These are phyloP conservation scores for Drosophila burlai DNA, from an alignment of 1,140 invertebrate species.

Conservation along the genomic window DNA sequence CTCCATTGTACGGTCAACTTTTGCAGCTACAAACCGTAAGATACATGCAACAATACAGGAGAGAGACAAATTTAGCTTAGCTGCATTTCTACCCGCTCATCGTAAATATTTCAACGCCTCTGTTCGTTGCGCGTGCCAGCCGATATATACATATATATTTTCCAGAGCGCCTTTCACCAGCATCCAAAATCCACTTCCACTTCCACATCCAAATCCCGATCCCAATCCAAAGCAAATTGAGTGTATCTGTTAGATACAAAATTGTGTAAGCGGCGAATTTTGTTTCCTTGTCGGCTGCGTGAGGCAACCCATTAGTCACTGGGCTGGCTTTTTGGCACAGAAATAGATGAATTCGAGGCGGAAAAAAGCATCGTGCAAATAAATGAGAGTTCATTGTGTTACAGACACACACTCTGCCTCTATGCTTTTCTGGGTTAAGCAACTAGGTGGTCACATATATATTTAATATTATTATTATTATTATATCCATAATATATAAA, in stretches of 20 bases:
- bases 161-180: slow-evolving; percentile 68
- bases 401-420: not conserved
- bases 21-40: slow-evolving; percentile 57
- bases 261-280: slow-evolving; percentile 64
- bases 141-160: slow-evolving; percentile 30
- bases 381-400: slow-evolving; percentile 23
- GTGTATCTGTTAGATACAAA: slow-evolving; percentile 60
- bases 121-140: slow-evolving; percentile 39
- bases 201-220: not conserved
- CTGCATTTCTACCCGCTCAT: slow-evolving; percentile 53
- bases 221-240: slow-evolving; percentile 18
- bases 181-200: slow-evolving; percentile 1
- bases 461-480: slow-evolving; percentile 6
- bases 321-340: slow-evolving; percentile 19
- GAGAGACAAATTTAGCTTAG: slow-evolving; percentile 22
- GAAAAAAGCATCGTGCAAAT: slow-evolving; percentile 33
- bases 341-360: slow-evolving; percentile 13
- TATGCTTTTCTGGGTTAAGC: not conserved
- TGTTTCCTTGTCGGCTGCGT: slow-evolving; percentile 50
- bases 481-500: not conserved
- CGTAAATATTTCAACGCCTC: slow-evolving; percentile 82
- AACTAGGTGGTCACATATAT: not conserved
- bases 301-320: slow-evolving; percentile 68
- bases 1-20: slow-evolving; percentile 53
- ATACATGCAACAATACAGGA: slow-evolving; percentile 25